Percentiles rank a stretch among this genome's conserved stretches.
Conservation (phyloP, 2,888 invertebrate genomes). For the Notodonta ziczac region DNA sequence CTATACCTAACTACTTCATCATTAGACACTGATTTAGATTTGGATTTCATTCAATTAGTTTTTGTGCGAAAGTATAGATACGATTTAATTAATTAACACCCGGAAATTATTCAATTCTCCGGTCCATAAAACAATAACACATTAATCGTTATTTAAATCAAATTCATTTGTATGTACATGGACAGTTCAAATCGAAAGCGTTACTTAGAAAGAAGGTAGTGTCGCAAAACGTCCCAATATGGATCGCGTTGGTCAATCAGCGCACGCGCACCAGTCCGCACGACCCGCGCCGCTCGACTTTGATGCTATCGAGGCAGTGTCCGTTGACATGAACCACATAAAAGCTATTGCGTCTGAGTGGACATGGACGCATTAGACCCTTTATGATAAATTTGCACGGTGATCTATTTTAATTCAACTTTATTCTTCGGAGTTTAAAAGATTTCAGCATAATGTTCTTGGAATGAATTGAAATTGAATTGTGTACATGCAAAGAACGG, state of each 20-base stretch:
- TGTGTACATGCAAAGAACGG: constrained; percentile 3
- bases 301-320: constrained; percentile 12
- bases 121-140: background rate
- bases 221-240: constrained; percentile 65
- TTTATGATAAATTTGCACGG: constrained; percentile 20
- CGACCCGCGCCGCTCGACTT: constrained; percentile 1
- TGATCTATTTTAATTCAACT: constrained; percentile 15
- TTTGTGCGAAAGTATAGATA: too few relatives aligned
- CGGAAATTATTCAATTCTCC: too few relatives aligned
- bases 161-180: constrained; percentile 45
- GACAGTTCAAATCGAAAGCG: constrained; percentile 48
- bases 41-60: too few relatives aligned
- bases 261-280: constrained; percentile 35
- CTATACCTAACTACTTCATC: too few relatives aligned
- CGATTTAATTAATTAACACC: background rate
- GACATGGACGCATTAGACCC: constrained; percentile 7
- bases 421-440: background rate
- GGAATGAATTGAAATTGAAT: background rate
- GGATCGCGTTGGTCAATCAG: constrained; percentile 61
- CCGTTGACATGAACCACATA: constrained; percentile 2
- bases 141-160: constrained; percentile 11
- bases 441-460: background rate
- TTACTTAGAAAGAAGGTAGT: constrained; percentile 41
- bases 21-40: too few relatives aligned
- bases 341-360: constrained; percentile 2